Percentiles rank a stretch among this genome's conserved stretches.
Evolutionary conservation across 2,797 vertebrate species (phyloP).

Genomic region (Danio jaintianensis): DNA sequence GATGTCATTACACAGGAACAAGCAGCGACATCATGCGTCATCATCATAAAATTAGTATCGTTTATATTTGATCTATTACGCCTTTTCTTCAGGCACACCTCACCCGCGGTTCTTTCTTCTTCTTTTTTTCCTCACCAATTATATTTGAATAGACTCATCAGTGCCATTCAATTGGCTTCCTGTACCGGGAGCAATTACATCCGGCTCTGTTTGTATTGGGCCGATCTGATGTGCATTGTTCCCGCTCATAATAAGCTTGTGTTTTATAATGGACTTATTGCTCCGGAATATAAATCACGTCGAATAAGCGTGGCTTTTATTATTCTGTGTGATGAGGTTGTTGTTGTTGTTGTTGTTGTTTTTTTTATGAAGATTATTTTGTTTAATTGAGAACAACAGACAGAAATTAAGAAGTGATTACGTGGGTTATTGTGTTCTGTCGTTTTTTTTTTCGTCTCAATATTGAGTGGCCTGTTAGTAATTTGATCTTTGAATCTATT

Average conservation of each 20-base stretch:
- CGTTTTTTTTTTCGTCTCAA: not conserved
- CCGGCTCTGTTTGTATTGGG: slow-evolving; percentile 22
- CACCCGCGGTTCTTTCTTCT: slow-evolving; percentile 1
- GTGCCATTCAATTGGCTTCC: slow-evolving; percentile 26
- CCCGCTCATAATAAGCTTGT: slow-evolving; percentile 49
- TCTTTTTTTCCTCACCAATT: slow-evolving; percentile 28
- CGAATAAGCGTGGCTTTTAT: slow-evolving; percentile 24
- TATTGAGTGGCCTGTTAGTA: not conserved
- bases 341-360: too few relatives aligned
- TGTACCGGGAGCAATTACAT: slow-evolving; percentile 36
- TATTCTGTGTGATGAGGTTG: slow-evolving; percentile 27
- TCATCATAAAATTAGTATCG: slow-evolving; percentile 14
- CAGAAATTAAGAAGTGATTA: slow-evolving; percentile 21
- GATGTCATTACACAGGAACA: not conserved
- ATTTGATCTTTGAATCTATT: not conserved
- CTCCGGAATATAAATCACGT: slow-evolving; percentile 44
- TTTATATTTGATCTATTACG: slow-evolving; percentile 8
- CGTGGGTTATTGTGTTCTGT: not conserved
- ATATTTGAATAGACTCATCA: slow-evolving; percentile 46
- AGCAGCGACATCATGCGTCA: not conserved
- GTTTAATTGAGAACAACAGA: slow-evolving; percentile 52
- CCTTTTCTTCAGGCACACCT: not conserved
- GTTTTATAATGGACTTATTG: slow-evolving; percentile 37
- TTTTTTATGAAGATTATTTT: slow-evolving; percentile 36
- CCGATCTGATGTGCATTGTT: slow-evolving; percentile 46